Conservation (phyloP, 2,113 vertebrate genomes). For the Balaenoptera acutorostrata region DNA sequence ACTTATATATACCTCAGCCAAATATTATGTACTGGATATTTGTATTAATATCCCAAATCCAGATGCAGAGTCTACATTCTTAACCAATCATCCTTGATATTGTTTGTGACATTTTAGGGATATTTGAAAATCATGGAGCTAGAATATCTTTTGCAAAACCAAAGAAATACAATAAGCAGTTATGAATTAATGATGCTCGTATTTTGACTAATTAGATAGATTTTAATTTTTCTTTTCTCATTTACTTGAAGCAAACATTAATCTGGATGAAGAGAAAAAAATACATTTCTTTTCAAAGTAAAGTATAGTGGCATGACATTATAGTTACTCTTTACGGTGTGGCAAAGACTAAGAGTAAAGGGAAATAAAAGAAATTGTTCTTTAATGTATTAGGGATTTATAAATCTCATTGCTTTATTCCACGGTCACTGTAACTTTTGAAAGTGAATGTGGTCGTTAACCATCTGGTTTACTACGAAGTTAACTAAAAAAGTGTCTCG, state of each 20-base stretch:
- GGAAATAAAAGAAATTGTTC: constrained; percentile 46
- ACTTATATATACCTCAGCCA: background rate
- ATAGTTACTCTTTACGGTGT: background rate
- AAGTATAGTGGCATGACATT: background rate
- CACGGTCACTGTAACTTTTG: constrained; percentile 58
- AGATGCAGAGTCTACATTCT: background rate
- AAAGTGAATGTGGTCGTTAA: constrained; percentile 76
- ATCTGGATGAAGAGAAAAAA: background rate
- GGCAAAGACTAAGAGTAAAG: background rate
- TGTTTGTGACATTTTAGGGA: background rate
- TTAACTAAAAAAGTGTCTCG: constrained; percentile 71
- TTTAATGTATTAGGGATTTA: constrained; percentile 11
- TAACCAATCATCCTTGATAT: background rate
- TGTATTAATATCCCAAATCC: background rate
- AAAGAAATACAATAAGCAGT: background rate
- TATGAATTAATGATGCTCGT: background rate
- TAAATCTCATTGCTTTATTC: constrained; percentile 62
- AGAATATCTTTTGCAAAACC: background rate
- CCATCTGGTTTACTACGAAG: constrained; percentile 77
- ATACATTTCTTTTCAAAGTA: background rate
- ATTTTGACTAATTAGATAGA: background rate
- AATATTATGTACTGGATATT: background rate
- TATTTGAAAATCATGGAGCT: background rate
- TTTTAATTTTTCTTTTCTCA: background rate
- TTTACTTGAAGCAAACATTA: background rate